Base-by-base conservation (phyloP, 1,140 invertebrate species). In the Drosophila santomea region DNA sequence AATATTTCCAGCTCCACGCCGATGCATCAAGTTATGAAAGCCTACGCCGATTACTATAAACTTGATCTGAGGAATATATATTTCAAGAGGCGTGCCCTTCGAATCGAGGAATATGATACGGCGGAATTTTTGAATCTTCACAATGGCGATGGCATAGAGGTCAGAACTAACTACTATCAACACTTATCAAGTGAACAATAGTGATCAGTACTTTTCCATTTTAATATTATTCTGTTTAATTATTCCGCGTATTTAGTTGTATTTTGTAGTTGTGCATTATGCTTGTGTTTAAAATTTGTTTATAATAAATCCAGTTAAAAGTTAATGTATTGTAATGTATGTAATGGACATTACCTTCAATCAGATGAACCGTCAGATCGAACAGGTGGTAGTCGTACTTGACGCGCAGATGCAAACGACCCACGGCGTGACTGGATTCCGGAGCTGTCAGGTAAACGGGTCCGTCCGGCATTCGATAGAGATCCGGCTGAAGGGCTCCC, bases 331-430 rank as follows among this genome's bases (percentile, higher is more conserved):
- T 39, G 5, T 39, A 39, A 4, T 14, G 17, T 4, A 14, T 14
- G 4, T 5, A 12, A n/a, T 8, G 8, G 2, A 10, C 0, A 10
- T 10, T 8, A 97, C 96, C 96, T 96, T 97, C 96, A 93, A 98
- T 97, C 43, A 98, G 92, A 93, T 97, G 96, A 23, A 98, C 96
- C 64, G 97, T 95, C 45, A 98, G 93, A 92, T 98, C 97, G 20
- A 97, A 97, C 79, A 96, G 94, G 91, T 97, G 95, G 84, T 97
- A 97, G 92, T 98, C 97, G 80, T 98, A 98, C 77, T 96, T 97
- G 6, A 98, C 93, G n/a, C 96, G 93, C 72, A 97, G 94, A 90
- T 98, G 97, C 62, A 98, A 94, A 44, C 96, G 93, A 25, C 97
- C 97, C 8, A 97, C 93, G 51, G 95, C 94, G 58, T 91, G 81